Percentiles rank a stretch among this genome's conserved stretches.
phyloP scores from a whole-genome alignment of 2,888 invertebrate genomes.

The Globia sparganii region DNA sequence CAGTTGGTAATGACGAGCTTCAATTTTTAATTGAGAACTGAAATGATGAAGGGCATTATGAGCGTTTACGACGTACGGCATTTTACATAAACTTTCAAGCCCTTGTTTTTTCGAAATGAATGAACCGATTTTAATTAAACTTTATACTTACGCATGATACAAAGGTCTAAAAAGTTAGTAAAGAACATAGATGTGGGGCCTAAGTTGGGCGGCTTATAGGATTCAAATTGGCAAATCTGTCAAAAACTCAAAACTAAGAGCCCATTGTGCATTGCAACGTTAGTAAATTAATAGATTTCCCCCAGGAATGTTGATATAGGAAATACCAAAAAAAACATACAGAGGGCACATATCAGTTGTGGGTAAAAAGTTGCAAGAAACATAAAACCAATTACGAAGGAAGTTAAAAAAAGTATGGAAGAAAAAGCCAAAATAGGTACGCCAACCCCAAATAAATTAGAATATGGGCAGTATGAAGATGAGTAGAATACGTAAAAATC shows the following conservation, averaged over 20 bases:
- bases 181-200: not conserved
- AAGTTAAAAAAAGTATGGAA: not conserved
- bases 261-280: not conserved
- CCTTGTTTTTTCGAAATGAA: no score
- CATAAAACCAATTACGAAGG: not conserved
- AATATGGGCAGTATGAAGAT: not conserved
- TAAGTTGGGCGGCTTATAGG: not conserved
- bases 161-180: no score
- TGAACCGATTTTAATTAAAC: no score
- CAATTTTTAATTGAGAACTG: conserved; percentile 12
- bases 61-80: no score
- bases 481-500: no score
- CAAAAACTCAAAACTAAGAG: not conserved
- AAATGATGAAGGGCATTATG: not conserved
- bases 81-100: no score
- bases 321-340: not conserved
- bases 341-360: not conserved
- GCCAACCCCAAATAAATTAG: not conserved
- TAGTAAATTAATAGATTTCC: not conserved
- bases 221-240: not conserved
- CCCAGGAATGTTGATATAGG: not conserved
- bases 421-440: not conserved
- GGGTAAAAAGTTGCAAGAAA: not conserved
- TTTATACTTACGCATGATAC: no score
- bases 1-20: not conserved